These are phyloP conservation scores for Sesia bembeciformis DNA, from an alignment of 2,888 invertebrate genomes.

Conservation along the genomic window DNA sequence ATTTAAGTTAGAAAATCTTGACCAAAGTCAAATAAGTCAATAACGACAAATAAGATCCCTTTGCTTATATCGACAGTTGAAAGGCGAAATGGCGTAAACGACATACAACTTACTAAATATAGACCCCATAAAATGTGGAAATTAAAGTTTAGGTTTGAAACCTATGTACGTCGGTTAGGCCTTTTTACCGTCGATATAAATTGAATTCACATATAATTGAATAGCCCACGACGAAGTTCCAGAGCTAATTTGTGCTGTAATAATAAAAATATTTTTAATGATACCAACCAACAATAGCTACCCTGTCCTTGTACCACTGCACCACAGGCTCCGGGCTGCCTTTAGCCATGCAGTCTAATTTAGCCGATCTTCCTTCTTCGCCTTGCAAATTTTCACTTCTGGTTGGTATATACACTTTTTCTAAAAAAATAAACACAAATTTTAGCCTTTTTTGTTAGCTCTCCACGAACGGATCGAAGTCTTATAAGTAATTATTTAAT, in stretches of 20 bases:
- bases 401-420: slow-evolving; percentile 39
- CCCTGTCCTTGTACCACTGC: slow-evolving; percentile 50
- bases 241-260: too few relatives aligned
- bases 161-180: too few relatives aligned
- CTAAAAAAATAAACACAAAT: slow-evolving; percentile 23
- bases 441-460: not conserved
- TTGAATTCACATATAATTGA: too few relatives aligned
- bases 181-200: too few relatives aligned
- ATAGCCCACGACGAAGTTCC: too few relatives aligned
- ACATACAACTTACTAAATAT: not conserved
- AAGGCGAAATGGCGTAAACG: not conserved
- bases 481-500: too few relatives aligned
- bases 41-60: too few relatives aligned
- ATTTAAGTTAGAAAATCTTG: too few relatives aligned
- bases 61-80: too few relatives aligned
- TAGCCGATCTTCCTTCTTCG: slow-evolving; percentile 43
- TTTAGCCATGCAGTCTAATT: slow-evolving; percentile 44
- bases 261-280: too few relatives aligned
- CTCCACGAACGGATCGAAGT: too few relatives aligned
- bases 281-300: slow-evolving; percentile 26
- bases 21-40: too few relatives aligned
- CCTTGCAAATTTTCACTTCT: slow-evolving; percentile 31
- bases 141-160: not conserved
- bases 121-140: not conserved
- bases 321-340: slow-evolving; percentile 49